Evolutionary conservation across 2,888 invertebrate species (phyloP), one percentile per base, ranked within the genome.

Genomic region (Cephus pygmeus): DNA sequence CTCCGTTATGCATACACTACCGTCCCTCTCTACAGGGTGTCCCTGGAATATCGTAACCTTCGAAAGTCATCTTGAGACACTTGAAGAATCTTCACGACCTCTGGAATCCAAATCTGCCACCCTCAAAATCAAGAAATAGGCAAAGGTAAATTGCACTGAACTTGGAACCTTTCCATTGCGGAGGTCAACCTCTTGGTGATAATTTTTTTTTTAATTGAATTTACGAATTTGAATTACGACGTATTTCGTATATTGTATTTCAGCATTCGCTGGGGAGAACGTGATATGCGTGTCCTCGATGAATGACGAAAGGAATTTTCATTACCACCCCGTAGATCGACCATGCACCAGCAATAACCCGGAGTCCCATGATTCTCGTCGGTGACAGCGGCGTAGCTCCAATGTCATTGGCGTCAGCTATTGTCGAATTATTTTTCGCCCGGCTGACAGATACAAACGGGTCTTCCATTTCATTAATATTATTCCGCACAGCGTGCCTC

Each of bases 1-100:
- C 83, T 80, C 82, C 81, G 80, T 83, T 80, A 83, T 85, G 86
- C 85, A 85, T 85, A 82, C 79, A 77, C 81, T 84, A 85, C 81
- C 73, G 82, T 81, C 81, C 15, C 15, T 85, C 15, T 85, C 84
- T 81, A 84, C 34, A n/a, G 73, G 40, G 33, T 40, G 71, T 56
- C 23, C 23, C 23, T 56, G 23, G 9, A 56, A 56, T 9, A 56
- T 9, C 56, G 23, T 9, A 56, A 56, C 56, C 56, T 23, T 56
- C 56, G 9, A 9, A 23, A 56, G 1, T 9, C 9, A 23, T 23
- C 23, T 56, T 56, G 56, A 56, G 23, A 9, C 23, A 56, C 56
- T 56, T 2, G 23, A 56, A 40, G 9, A 56, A 56, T 56, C 9
- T 56, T 56, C 6, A 56, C 2, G 56, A 9, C 23, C 23, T 56